These are phyloP conservation scores for Tachystola acroxantha DNA, from an alignment of 2,888 invertebrate genomes.

Conservation along the genomic window DNA sequence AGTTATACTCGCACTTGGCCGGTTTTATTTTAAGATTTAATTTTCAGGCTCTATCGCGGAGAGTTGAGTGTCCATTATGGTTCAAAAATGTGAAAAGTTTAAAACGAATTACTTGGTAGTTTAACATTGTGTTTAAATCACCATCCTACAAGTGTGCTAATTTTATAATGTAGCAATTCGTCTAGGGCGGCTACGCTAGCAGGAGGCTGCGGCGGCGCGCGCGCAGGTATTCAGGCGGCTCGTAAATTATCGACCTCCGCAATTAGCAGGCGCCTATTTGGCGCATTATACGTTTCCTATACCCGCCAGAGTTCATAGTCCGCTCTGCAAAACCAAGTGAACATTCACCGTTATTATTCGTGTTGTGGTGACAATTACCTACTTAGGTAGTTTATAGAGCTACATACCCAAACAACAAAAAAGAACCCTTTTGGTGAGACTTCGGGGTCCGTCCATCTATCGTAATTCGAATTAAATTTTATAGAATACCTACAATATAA, in stretches of 20 bases:
- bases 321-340: not conserved
- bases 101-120: no score
- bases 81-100: no score
- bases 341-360: not conserved
- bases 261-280: constrained; percentile 72
- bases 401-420: no score
- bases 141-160: constrained; percentile 10
- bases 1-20: no score
- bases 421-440: no score
- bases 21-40: no score
- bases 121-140: constrained; percentile 1
- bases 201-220: constrained; percentile 32
- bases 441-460: no score
- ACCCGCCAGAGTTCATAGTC: constrained; percentile 11
- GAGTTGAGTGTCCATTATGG: no score
- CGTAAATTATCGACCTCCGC: constrained; percentile 66
- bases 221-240: constrained; percentile 48
- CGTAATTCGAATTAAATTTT: no score
- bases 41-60: no score
- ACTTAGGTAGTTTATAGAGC: no score
- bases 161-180: constrained; percentile 27
- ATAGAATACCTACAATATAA: no score
- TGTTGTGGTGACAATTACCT: not conserved
- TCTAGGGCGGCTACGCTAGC: constrained; percentile 36
- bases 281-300: constrained; percentile 51